These are phyloP conservation scores for Parotocinclus haroldoi DNA, from an alignment of 2,797 vertebrate species.

Conservation along the genomic window DNA sequence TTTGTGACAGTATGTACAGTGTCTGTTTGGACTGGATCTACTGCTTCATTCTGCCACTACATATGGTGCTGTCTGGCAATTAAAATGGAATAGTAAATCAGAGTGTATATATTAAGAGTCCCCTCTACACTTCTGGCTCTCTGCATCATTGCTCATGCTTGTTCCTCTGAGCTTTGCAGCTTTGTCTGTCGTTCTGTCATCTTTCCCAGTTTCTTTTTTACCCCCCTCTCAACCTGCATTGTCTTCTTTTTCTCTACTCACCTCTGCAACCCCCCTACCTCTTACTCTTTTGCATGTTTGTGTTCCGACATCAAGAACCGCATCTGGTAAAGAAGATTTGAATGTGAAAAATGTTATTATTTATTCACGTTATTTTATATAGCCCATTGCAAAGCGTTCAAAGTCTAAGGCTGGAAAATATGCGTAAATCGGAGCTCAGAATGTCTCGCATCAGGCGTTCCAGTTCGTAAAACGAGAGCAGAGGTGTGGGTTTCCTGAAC, in stretches of 20 bases:
- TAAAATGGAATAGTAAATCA: slow-evolving; percentile 47
- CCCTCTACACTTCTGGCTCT: slow-evolving; percentile 6
- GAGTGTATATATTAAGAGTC: slow-evolving; percentile 40
- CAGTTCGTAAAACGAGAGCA: too few relatives aligned
- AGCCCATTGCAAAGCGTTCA: too few relatives aligned
- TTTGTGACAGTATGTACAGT: not conserved
- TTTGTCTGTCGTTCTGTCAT: slow-evolving; percentile 23
- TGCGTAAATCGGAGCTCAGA: too few relatives aligned
- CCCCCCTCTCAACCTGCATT: not conserved
- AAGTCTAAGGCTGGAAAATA: too few relatives aligned
- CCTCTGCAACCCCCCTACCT: too few relatives aligned
- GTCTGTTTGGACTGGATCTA: slow-evolving; percentile 1
- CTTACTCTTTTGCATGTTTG: too few relatives aligned
- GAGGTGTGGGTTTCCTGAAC: too few relatives aligned
- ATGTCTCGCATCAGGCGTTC: too few relatives aligned
- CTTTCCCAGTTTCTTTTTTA: slow-evolving; percentile 19
- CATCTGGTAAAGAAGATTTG: too few relatives aligned
- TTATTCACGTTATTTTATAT: too few relatives aligned
- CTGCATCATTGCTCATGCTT: slow-evolving; percentile 7
- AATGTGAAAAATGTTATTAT: too few relatives aligned
- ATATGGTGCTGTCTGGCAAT: slow-evolving; percentile 42
- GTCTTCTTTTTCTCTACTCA: slow-evolving; percentile 4
- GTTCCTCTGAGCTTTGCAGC: slow-evolving; percentile 11
- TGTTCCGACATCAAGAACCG: not conserved
- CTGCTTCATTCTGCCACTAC: slow-evolving; percentile 25